A percentile compares a stretch with the other conserved stretches of the same genome.
phyloP scores from a whole-genome alignment of 1,140 invertebrate species.

The Eupeodes corollae region DNA sequence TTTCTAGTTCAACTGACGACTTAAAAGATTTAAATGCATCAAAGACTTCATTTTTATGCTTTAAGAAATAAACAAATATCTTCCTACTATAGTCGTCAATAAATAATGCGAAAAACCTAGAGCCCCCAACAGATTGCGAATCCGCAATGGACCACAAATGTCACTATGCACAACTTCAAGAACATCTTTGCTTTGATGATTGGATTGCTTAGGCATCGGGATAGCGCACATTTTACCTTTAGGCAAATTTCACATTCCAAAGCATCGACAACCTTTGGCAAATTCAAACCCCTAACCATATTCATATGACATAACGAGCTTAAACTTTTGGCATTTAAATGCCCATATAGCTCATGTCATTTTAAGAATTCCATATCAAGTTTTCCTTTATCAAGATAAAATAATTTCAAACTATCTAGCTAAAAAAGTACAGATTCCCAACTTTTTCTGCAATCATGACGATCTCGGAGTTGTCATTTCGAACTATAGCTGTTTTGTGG shows the following conservation, averaged over 20 bases:
- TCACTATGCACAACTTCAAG: constrained; percentile 24
- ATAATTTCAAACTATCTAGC: too few species aligned
- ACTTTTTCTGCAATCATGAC: too few species aligned
- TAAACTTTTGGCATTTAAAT: too few species aligned
- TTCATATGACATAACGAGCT: too few species aligned
- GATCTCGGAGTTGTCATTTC: too few species aligned
- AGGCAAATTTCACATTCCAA: background rate
- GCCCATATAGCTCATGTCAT: constrained; percentile 9
- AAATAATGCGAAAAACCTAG: constrained; percentile 27
- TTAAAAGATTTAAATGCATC: constrained; percentile 8
- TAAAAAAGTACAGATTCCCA: too few species aligned
- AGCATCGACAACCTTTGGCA: too few species aligned
- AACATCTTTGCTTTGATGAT: constrained; percentile 6
- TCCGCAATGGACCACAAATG: constrained; percentile 27
- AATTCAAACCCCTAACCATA: too few species aligned
- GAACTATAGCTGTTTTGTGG: too few species aligned
- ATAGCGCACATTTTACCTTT: background rate
- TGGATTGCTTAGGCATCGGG: background rate
- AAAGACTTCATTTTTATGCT: constrained; percentile 3
- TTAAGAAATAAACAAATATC: constrained; percentile 29
- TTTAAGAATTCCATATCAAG: too few species aligned
- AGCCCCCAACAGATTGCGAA: constrained; percentile 14
- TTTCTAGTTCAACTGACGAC: constrained; percentile 11
- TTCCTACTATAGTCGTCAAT: constrained; percentile 20
- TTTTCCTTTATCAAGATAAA: too few species aligned